Conservation (phyloP, 1,140 invertebrate genomes). For the Trialeurodes vaporariorum region DNA sequence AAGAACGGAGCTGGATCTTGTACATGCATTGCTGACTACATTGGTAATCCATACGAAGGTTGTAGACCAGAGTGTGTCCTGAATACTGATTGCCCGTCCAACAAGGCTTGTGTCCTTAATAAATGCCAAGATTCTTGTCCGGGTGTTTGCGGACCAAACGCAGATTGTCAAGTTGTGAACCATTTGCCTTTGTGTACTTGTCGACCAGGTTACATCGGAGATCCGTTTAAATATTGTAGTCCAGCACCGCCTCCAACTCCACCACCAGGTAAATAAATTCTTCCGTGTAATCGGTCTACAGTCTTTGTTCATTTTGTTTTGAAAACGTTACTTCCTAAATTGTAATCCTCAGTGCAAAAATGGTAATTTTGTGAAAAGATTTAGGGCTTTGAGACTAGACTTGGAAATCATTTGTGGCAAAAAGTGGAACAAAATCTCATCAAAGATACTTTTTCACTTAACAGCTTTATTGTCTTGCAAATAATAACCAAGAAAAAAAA, state of each 20-base stretch:
- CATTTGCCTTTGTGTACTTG: slow-evolving; percentile 45
- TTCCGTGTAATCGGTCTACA: no score
- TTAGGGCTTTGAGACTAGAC: no score
- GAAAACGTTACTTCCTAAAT: no score
- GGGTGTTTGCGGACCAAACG: slow-evolving; percentile 40
- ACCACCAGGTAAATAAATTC: slow-evolving; percentile 30
- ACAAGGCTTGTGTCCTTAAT: slow-evolving; percentile 50
- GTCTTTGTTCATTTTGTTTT: no score
- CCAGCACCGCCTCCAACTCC: slow-evolving; percentile 36
- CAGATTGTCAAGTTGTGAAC: slow-evolving; percentile 43
- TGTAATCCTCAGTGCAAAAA: no score
- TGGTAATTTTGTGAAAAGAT: no score
- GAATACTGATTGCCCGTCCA: slow-evolving; percentile 51
- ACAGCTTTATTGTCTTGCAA: no score
- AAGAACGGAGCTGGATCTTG: slow-evolving; percentile 42
- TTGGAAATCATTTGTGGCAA: no score
- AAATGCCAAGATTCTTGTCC: slow-evolving; percentile 55
- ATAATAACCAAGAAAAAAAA: no score
- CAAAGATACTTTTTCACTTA: no score
- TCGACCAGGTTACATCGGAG: slow-evolving; percentile 35
- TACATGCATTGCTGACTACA: slow-evolving; percentile 46
- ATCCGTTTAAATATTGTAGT: slow-evolving; percentile 41
- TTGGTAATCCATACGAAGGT: slow-evolving; percentile 47
- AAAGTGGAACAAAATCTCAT: no score
- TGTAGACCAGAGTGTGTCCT: slow-evolving; percentile 59